Percentiles rank a stretch among this genome's conserved stretches.
phyloP scores from a whole-genome alignment of 2,888 invertebrate genomes.

The Nysson spinosus region DNA sequence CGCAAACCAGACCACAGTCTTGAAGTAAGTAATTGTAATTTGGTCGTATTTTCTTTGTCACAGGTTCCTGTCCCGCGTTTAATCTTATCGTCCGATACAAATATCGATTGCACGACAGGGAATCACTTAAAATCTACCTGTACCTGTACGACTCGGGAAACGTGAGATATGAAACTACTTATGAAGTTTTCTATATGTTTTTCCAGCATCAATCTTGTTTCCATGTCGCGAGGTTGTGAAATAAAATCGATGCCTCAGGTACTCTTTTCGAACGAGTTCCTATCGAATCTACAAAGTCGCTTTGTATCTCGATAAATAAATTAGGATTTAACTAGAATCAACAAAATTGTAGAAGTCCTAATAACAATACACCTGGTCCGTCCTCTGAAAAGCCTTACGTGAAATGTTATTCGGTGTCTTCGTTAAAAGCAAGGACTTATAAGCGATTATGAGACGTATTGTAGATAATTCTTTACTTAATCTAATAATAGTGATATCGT shows the following conservation, averaged over 20 bases:
- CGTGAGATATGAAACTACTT: constrained; percentile 23
- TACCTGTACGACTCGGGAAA: constrained; percentile 27
- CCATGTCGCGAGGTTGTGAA: constrained; percentile 11
- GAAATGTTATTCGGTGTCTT: neutral
- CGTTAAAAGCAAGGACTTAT: neutral
- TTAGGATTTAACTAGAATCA: constrained; percentile 14
- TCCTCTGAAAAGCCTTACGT: neutral
- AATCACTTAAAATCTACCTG: constrained; percentile 30
- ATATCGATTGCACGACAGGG: constrained; percentile 19
- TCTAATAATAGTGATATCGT: too few species aligned
- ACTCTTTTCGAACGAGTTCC: constrained; percentile 38
- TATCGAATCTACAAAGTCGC: constrained; percentile 17
- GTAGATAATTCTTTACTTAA: neutral
- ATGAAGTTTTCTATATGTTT: constrained; percentile 16
- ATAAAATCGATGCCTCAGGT: constrained; percentile 41
- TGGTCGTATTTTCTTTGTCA: constrained; percentile 52
- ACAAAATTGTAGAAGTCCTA: constrained; percentile 7
- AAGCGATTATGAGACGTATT: neutral
- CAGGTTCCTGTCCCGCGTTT: constrained; percentile 28
- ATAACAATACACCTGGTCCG: neutral
- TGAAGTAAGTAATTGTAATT: constrained; percentile 58
- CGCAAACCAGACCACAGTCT: constrained; percentile 58
- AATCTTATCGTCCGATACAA: constrained; percentile 43
- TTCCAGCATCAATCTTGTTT: constrained; percentile 20
- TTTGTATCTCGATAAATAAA: constrained; percentile 39